These are phyloP conservation scores for Notolabrus celidotus DNA, from an alignment of 2,797 vertebrate species.

Conservation along the genomic window DNA sequence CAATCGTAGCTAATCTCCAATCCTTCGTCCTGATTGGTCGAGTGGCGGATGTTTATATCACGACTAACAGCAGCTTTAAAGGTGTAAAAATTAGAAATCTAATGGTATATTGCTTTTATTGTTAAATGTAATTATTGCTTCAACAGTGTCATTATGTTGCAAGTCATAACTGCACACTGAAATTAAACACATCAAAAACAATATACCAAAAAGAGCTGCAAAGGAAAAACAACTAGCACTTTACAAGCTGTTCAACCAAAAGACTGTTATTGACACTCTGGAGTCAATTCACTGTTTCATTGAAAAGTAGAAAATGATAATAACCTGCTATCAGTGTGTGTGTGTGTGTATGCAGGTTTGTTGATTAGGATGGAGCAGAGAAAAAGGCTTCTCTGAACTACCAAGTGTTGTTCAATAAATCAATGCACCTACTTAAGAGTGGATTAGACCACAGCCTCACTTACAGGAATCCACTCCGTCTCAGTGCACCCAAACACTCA, in stretches of 20 bases:
- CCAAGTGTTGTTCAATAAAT: slow-evolving; percentile 76
- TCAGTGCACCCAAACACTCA: slow-evolving; percentile 37
- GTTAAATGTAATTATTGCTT: too few species aligned
- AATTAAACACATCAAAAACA: too few species aligned
- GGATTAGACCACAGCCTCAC: slow-evolving; percentile 70
- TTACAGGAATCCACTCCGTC: slow-evolving; percentile 55
- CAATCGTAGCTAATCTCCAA: too few species aligned
- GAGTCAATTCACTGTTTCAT: slow-evolving; percentile 12
- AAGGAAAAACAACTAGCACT: slow-evolving; percentile 2
- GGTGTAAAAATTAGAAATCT: too few species aligned
- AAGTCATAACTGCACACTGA: too few species aligned
- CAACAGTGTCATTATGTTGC: too few species aligned
- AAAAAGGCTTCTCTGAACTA: slow-evolving; percentile 51
- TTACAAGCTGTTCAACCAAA: slow-evolving; percentile 5
- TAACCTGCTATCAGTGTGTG: slow-evolving; percentile 1
- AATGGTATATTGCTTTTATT: too few species aligned
- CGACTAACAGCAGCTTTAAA: too few species aligned
- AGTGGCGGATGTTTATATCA: too few species aligned
- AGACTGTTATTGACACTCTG: slow-evolving; percentile 10
- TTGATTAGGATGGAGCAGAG: slow-evolving; percentile 59
- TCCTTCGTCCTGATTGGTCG: too few species aligned
- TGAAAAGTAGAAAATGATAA: slow-evolving; percentile 27
- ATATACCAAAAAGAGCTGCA: neutral
- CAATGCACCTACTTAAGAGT: slow-evolving; percentile 72
- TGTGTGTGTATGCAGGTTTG: slow-evolving; percentile 22